Base-by-base conservation (phyloP, 2,113 vertebrate genomes). In the Tylochromis polylepis region DNA sequence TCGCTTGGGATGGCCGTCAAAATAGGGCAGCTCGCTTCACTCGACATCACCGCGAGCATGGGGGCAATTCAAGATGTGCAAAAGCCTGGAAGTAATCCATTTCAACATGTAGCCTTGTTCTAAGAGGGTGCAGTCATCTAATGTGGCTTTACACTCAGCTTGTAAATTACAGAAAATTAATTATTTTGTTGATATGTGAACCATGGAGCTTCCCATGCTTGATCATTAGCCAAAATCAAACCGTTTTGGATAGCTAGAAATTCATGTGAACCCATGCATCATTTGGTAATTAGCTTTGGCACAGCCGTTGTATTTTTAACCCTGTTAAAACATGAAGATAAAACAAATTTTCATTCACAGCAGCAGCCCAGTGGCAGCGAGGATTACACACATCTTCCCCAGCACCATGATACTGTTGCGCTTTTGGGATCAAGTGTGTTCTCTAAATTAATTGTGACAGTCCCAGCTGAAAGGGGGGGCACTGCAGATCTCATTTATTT, bases 381-480 rank as follows among this genome's bases (percentile, higher is more conserved):
- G 70, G 85, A 88, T 88, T 88, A 90, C 81, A 84, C 85, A 51
- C 89, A 89, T 83, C 82, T 90, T 87, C 83, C 86, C 83, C 34
- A n/a, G 29, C 84, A 85, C 65, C 67, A 14, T 43, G 84, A 90
- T 86, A 80, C 67, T 75, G 85, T 43, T 24, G 84, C 88, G 81
- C 79, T 34, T 79, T 62, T 78, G 84, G 79, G 85, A 90, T 94
- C 87, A 93, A 93, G 83, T 41, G 81, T 46, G 77, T 67, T 85
- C 82, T 82, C 58, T 79, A 89, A 91, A 94, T 92, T 60, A 94
- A 91, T 92, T 88, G 86, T 90, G 92, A 89, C 92, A 80, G 81
- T 88, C 83, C 49, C 82, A 78, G 86, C 80, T 75, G 90, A 84
- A 65, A 38, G 12, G n/a, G n/a, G 12, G 41, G 20, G 41, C 83